phyloP scores from a whole-genome alignment of 2,113 vertebrate species.

The Bolborhynchus lineola region DNA sequence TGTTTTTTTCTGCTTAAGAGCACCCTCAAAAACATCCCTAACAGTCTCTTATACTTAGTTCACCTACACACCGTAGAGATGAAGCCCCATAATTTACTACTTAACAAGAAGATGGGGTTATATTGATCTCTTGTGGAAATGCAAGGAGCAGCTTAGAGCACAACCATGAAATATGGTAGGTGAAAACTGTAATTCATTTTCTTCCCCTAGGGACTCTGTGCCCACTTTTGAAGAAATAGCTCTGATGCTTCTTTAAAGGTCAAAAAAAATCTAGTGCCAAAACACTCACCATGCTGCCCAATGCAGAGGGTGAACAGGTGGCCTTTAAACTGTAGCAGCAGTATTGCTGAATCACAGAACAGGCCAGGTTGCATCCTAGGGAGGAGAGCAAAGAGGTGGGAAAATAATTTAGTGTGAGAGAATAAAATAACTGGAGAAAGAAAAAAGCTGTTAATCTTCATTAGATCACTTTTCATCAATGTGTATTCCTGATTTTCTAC shows the following conservation, averaged over 20 bases:
- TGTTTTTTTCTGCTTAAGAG: not conserved
- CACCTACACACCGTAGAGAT: not conserved
- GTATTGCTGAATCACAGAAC: not conserved
- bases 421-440: not conserved
- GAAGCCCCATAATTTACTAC: not conserved
- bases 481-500: not conserved
- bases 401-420: not conserved
- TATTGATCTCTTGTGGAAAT: not conserved
- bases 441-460: conserved; percentile 2
- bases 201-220: not conserved
- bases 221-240: not conserved
- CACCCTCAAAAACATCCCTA: not conserved
- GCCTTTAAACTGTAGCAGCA: not conserved
- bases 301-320: not conserved
- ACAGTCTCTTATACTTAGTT: not conserved
- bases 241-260: not conserved
- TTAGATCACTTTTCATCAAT: not conserved
- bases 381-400: not conserved
- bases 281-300: not conserved
- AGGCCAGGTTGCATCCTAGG: not conserved
- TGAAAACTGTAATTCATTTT: not conserved
- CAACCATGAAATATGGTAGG: not conserved
- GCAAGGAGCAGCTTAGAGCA: not conserved
- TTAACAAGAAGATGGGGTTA: not conserved
- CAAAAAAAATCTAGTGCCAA: not conserved